phyloP scores from a whole-genome alignment of 2,888 invertebrate genomes.

The Tetanocera ferruginea region DNA sequence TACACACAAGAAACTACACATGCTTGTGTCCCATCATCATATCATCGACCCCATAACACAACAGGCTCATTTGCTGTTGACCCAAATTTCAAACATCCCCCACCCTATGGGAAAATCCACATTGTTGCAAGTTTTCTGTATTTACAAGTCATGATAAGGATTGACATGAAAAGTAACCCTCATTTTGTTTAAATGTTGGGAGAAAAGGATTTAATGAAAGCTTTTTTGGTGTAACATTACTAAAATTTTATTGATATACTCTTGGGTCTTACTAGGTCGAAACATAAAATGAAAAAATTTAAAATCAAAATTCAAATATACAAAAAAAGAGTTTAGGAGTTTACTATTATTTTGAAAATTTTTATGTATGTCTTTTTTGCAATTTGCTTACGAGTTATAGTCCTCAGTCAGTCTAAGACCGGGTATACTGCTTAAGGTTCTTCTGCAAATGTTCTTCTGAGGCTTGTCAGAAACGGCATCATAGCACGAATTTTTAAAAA shows the following conservation, averaged over 20 bases:
- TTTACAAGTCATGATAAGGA: background rate
- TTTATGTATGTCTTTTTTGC: too few relatives aligned
- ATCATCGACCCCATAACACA: background rate
- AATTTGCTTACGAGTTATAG: too few relatives aligned
- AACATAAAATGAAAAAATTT: too few relatives aligned
- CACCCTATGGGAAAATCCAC: background rate
- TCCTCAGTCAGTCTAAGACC: too few relatives aligned
- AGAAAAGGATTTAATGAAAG: conserved; percentile 53
- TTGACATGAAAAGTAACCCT: conserved; percentile 58
- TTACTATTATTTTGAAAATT: too few relatives aligned
- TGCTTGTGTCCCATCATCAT: background rate
- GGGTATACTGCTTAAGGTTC: too few relatives aligned
- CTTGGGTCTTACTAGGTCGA: too few relatives aligned
- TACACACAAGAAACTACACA: conserved; percentile 31
- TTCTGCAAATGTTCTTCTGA: too few relatives aligned
- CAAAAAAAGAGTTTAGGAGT: too few relatives aligned
- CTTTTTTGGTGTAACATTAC: background rate
- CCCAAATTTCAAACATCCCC: background rate
- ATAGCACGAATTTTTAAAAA: too few relatives aligned
- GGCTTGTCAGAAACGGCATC: too few relatives aligned
- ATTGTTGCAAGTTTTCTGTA: background rate
- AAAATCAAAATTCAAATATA: too few relatives aligned
- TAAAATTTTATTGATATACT: background rate
- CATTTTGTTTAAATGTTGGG: conserved; percentile 56
- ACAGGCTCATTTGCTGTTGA: background rate